A percentile compares a stretch with the other conserved stretches of the same genome.
Evolutionary conservation across 1,140 invertebrate species (phyloP).

Genomic region (Philopotamus ludificatus): DNA sequence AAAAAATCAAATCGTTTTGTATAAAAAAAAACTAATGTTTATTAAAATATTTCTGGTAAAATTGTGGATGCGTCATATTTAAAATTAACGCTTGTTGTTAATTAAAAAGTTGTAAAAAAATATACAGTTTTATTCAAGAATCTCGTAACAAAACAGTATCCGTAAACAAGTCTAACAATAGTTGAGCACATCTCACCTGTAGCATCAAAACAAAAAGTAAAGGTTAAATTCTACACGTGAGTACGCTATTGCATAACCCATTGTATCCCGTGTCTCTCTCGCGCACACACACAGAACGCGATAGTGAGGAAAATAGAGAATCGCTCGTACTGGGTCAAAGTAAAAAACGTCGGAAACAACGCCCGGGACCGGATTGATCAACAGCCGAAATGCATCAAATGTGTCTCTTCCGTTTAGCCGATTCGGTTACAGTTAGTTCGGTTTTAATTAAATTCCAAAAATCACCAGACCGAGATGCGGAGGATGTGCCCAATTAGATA

Average conservation of each 20-base stretch:
- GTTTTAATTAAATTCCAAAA: conserved; percentile 28
- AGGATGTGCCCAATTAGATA: neutral
- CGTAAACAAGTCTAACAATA: neutral
- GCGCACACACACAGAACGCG: neutral
- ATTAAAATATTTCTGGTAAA: neutral
- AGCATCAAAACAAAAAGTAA: conserved; percentile 17
- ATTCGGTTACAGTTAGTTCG: conserved; percentile 14
- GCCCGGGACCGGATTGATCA: conserved; percentile 1
- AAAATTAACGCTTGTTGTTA: neutral
- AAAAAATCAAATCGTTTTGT: neutral
- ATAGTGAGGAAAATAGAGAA: neutral
- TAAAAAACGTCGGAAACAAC: conserved; percentile 7
- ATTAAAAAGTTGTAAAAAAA: neutral
- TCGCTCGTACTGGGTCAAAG: conserved; percentile 7
- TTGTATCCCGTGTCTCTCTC: neutral
- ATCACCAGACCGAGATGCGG: neutral
- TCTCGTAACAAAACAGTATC: neutral
- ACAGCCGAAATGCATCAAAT: neutral
- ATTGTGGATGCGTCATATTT: neutral
- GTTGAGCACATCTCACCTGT: neutral
- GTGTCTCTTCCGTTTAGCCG: conserved; percentile 1
- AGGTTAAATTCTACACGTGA: conserved; percentile 17
- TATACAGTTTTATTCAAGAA: neutral
- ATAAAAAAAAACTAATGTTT: neutral
- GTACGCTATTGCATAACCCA: conserved; percentile 12